A percentile compares a stretch with the other conserved stretches of the same genome.
Conservation (phyloP, 2,888 invertebrate species). For the Hypselothyrea guttata region DNA sequence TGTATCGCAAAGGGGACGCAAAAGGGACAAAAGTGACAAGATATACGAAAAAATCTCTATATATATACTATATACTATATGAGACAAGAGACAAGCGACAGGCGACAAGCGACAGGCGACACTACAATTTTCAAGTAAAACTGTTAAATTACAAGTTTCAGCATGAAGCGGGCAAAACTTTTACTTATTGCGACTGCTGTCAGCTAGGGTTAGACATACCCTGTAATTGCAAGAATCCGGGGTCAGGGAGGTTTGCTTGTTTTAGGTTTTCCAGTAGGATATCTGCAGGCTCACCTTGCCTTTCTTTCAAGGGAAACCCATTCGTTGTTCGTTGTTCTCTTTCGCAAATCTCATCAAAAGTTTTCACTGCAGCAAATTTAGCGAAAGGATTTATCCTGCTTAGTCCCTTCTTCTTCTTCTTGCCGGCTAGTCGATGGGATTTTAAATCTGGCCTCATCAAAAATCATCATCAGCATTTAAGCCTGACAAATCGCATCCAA, state of each 20-base stretch:
- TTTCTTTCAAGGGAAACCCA: neutral
- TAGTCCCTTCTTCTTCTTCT: slow-evolving; percentile 2
- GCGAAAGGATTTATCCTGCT: slow-evolving; percentile 14
- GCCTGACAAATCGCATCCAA: slow-evolving; percentile 47
- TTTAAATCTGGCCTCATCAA: slow-evolving; percentile 38
- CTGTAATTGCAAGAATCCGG: neutral
- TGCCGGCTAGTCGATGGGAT: slow-evolving; percentile 12
- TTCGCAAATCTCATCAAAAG: slow-evolving; percentile 30
- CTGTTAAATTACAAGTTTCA: slow-evolving; percentile 46
- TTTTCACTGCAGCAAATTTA: slow-evolving; percentile 16
- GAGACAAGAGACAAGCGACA: slow-evolving; percentile 1
- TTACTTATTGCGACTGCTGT: slow-evolving; percentile 12
- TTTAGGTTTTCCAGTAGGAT: too few relatives aligned
- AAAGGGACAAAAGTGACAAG: neutral
- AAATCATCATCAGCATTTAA: slow-evolving; percentile 37
- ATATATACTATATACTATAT: neutral
- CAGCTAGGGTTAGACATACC: slow-evolving; percentile 11
- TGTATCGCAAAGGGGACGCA: neutral
- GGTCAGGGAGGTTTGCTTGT: neutral
- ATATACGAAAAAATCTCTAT: neutral
- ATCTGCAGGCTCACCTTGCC: too few relatives aligned
- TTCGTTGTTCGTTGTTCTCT: neutral
- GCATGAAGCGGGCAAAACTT: slow-evolving; percentile 28
- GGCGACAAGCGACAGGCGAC: slow-evolving; percentile 16
- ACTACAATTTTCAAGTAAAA: slow-evolving; percentile 44